Evolutionary conservation across 2,113 vertebrate genomes (phyloP).

Genomic region (Podiceps cristatus): DNA sequence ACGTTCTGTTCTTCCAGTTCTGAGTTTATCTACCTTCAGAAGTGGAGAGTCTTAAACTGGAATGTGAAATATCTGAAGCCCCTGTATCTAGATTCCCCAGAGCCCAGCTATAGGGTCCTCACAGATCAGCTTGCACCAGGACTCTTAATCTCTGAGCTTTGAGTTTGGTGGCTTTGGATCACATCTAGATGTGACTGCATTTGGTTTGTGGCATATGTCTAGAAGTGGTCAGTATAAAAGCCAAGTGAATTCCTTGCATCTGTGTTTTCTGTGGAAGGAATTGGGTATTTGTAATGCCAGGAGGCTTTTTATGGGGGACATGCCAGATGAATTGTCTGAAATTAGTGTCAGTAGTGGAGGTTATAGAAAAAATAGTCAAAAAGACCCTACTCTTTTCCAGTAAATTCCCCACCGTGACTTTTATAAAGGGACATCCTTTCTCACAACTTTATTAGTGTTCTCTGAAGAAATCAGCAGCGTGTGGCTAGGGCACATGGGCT

Average conservation of each 20-base stretch:
- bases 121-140: background rate
- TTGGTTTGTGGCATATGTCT: background rate
- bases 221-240: constrained; percentile 1
- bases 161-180: background rate
- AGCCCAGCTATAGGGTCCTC: background rate
- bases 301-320: background rate
- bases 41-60: background rate
- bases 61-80: background rate
- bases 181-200: background rate
- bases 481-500: background rate
- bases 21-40: background rate
- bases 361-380: background rate
- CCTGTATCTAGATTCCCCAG: background rate
- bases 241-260: background rate
- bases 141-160: background rate
- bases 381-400: background rate
- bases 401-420: background rate
- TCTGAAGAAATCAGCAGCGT: background rate
- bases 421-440: background rate
- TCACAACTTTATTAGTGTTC: background rate
- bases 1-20: background rate
- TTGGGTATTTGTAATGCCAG: background rate
- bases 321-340: background rate
- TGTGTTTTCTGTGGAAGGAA: constrained; percentile 15
- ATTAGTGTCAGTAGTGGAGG: background rate